Evolutionary conservation across 2,113 vertebrate genomes (phyloP), one percentile per base, ranked within the genome.

Genomic region (Oreocharis arfaki): DNA sequence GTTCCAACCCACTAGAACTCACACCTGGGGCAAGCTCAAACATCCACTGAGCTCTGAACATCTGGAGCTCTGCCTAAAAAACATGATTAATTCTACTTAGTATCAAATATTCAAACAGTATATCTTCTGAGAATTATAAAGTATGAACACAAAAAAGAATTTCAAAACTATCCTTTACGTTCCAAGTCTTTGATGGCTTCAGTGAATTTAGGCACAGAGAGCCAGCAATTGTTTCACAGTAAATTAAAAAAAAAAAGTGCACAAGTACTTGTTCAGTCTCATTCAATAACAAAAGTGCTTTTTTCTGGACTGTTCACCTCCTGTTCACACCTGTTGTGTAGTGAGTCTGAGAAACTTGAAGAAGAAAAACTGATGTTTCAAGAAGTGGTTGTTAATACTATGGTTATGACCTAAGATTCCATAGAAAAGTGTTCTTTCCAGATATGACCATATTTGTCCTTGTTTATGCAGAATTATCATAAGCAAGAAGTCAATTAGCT

Each of bases 41-140:
- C 99, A 99, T 99, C 99, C 99, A 99, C 94, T 99, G 98, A 95
- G 98, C 98, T 98, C 99, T 98, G 97, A 99, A 99, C 94, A 97
- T 98, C 97, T 98, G 99, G 42, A 99, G 99, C 97, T 99, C 98
- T 93, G 98, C 95, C 99, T 99, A 91, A 28, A 97, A 96, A 60
- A 65, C 26, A 19, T 6, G 0, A 78, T 85, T 80, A 90, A 73
- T 69, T 90, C 22, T 56, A 90, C 39, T 93, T 49, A 88, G 22
- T 65, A 78, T 28, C 42, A 77, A 24, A 61, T 44, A 78, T 20
- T 84, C 60, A 85, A 67, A 84, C 11, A 82, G 33, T 7, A 3
- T 11, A 46, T 33, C 27, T 71, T 84, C 65, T 67, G 27, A 90
- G 27, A 91, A 92, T 85, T 52, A 49, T 22, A 13, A 80, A 74